phyloP scores from a whole-genome alignment of 2,888 invertebrate species.

The Leptopilina drosophilae region DNA sequence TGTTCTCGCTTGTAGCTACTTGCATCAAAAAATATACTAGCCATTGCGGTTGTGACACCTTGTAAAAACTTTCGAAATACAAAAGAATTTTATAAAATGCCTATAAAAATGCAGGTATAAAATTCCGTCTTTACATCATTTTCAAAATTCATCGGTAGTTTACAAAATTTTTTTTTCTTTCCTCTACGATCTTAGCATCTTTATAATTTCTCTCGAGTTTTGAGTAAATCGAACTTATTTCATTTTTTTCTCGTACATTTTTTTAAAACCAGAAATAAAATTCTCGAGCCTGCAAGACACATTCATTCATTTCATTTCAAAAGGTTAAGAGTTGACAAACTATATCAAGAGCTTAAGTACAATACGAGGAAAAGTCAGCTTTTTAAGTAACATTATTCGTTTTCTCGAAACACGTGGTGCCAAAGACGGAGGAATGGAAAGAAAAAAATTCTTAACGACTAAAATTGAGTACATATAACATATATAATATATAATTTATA shows the following conservation, averaged over 20 bases:
- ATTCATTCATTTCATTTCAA: conserved; percentile 64
- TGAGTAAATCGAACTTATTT: conserved; percentile 28
- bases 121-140: conserved; percentile 46
- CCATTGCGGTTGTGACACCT: conserved; percentile 51
- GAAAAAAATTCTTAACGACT: conserved; percentile 58
- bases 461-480: conserved; percentile 60
- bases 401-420: conserved; percentile 60
- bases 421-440: conserved; percentile 57
- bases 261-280: background rate
- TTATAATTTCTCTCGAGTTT: background rate
- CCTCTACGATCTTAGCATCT: conserved; percentile 21
- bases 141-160: conserved; percentile 45
- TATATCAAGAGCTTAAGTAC: conserved; percentile 54
- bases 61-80: conserved; percentile 57
- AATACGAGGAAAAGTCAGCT: conserved; percentile 52
- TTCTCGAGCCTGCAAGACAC: conserved; percentile 48
- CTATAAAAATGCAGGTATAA: conserved; percentile 60
- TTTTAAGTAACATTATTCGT: conserved; percentile 60
- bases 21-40: conserved; percentile 65
- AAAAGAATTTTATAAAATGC: conserved; percentile 64
- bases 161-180: conserved; percentile 8
- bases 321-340: conserved; percentile 56
- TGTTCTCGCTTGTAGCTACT: conserved; percentile 45
- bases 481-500: too few species aligned
- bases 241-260: background rate